Conservation (phyloP, 2,797 vertebrate genomes). For the Delichon dasypus region DNA sequence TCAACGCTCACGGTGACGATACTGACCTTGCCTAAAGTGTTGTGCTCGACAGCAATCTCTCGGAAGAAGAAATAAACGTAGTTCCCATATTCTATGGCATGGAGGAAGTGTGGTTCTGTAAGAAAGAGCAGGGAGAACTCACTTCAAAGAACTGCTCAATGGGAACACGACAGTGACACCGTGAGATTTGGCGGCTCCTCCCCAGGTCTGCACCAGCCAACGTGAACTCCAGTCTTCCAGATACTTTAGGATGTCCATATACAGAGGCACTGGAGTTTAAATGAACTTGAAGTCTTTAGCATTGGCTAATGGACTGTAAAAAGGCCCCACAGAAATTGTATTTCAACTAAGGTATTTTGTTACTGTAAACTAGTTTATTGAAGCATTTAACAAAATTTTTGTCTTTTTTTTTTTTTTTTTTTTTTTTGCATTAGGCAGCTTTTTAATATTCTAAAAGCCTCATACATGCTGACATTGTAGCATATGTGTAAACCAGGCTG, state of each 20-base stretch:
- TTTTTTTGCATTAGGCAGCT: conserved; percentile 3
- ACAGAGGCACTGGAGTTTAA: conserved; percentile 26
- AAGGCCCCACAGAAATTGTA: conserved; percentile 49
- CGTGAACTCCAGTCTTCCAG: background rate
- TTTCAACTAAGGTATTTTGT: conserved; percentile 49
- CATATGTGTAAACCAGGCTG: background rate
- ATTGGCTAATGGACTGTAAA: conserved; percentile 61
- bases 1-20: background rate
- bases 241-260: background rate
- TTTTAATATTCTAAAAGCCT: background rate
- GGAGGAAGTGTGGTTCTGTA: conserved; percentile 97
- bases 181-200: background rate
- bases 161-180: background rate
- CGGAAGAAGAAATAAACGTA: conserved; percentile 99
- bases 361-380: conserved; percentile 59
- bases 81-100: conserved; percentile 96
- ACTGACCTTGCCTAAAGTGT: conserved; percentile 95
- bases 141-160: background rate
- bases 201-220: background rate
- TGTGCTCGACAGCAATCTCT: conserved; percentile 98
- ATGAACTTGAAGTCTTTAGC: conserved; percentile 29
- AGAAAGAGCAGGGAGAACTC: conserved; percentile 45
- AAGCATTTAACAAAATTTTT: conserved; percentile 43
- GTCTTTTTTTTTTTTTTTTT: background rate
- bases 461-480: background rate